Conservation (phyloP, 2,113 vertebrate genomes). For the Neotoma lepida region DNA sequence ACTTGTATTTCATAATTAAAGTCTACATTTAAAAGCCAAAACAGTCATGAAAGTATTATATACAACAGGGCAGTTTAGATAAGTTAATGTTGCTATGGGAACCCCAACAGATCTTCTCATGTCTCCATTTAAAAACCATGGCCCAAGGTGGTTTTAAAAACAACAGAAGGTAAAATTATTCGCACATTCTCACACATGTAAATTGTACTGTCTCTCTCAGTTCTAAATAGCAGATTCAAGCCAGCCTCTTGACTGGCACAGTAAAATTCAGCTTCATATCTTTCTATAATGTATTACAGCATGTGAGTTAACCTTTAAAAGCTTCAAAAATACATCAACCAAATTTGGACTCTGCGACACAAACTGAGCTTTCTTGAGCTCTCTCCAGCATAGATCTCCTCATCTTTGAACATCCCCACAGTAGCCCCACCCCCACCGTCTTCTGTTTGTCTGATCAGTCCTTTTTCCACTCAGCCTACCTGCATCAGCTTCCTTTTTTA, state of each 20-base stretch:
- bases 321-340: slow-evolving; percentile 80
- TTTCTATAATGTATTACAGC: slow-evolving; percentile 80
- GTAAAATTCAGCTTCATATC: slow-evolving; percentile 73
- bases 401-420: neutral
- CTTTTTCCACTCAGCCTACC: neutral
- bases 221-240: slow-evolving; percentile 80
- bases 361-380: slow-evolving; percentile 71
- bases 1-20: slow-evolving; percentile 74
- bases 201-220: slow-evolving; percentile 79
- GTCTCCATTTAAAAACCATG: slow-evolving; percentile 79
- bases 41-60: slow-evolving; percentile 72
- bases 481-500: neutral
- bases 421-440: neutral
- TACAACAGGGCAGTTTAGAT: slow-evolving; percentile 74
- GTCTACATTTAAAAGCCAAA: slow-evolving; percentile 72
- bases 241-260: slow-evolving; percentile 80
- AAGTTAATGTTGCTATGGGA: slow-evolving; percentile 82
- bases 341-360: slow-evolving; percentile 76
- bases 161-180: slow-evolving; percentile 83
- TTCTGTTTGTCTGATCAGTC: slow-evolving; percentile 21
- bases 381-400: slow-evolving; percentile 57
- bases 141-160: slow-evolving; percentile 82
- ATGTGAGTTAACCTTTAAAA: slow-evolving; percentile 82
- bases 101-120: slow-evolving; percentile 75
- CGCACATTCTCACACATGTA: slow-evolving; percentile 81